Evolutionary conservation across 2,113 vertebrate species (phyloP).

Genomic region (Phyllostomus discolor): DNA sequence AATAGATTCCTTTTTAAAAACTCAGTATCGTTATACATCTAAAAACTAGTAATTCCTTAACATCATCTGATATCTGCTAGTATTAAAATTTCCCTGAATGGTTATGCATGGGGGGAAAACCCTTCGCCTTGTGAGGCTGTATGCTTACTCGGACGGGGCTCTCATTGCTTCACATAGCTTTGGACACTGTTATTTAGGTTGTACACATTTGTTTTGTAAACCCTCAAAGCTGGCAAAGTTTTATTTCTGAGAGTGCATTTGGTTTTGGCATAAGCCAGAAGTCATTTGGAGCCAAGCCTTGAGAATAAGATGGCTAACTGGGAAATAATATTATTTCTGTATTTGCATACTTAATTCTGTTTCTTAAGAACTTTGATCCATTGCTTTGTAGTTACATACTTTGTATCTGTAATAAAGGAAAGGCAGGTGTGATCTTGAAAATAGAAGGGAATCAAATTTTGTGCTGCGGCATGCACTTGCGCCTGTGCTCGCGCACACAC

Average conservation of each 20-base stretch:
- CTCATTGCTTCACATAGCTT: neutral
- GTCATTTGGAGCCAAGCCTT: neutral
- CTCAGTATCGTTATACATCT: neutral
- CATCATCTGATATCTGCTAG: neutral
- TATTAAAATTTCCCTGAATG: neutral
- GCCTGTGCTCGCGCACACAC: neutral
- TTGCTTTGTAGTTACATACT: neutral
- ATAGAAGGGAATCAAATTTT: neutral
- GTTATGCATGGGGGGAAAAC: neutral
- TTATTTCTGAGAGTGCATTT: conserved; percentile 20
- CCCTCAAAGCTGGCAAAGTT: neutral
- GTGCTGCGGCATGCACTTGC: neutral
- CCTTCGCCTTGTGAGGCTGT: neutral
- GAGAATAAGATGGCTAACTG: neutral
- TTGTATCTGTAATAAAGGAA: neutral
- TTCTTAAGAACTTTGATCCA: neutral
- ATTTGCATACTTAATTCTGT: neutral
- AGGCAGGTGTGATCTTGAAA: neutral
- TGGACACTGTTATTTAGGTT: neutral
- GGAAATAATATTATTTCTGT: neutral
- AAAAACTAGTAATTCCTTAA: neutral
- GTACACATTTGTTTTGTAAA: neutral
- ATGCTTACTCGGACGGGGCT: neutral
- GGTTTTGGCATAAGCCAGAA: neutral
- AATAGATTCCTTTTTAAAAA: neutral